Conservation (phyloP, 2,888 invertebrate species). For the Hedya salicella region DNA sequence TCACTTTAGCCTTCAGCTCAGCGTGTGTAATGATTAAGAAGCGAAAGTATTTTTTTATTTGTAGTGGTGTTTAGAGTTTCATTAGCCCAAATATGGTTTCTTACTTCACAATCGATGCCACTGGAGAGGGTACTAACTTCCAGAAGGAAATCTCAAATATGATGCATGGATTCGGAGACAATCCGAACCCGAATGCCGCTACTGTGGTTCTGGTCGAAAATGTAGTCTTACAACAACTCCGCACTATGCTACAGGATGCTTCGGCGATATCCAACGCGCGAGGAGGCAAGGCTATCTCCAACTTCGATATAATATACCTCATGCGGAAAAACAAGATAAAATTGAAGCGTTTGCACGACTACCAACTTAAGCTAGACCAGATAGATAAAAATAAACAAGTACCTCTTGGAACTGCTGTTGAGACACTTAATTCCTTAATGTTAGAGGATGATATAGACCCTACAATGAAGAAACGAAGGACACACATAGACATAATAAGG, state of each 20-base stretch:
- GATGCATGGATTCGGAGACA: constrained; percentile 98
- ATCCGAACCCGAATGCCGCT: constrained; percentile 91
- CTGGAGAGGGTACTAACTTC: constrained; percentile 74
- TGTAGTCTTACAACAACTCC: constrained; percentile 92
- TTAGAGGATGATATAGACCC: constrained; percentile 83
- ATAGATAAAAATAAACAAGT: constrained; percentile 69
- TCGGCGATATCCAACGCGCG: constrained; percentile 87
- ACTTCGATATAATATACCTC: constrained; percentile 91
- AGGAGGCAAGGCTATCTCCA: constrained; percentile 83
- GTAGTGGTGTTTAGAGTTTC: not conserved
- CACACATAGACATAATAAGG: constrained; percentile 81
- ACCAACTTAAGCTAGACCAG: constrained; percentile 86
- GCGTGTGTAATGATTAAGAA: not conserved
- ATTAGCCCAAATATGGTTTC: constrained; percentile 63
- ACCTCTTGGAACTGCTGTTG: constrained; percentile 53
- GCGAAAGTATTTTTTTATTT: not conserved
- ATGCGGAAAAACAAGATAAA: constrained; percentile 92
- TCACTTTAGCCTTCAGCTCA: not conserved
- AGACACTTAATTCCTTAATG: constrained; percentile 62
- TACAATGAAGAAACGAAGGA: constrained; percentile 71
- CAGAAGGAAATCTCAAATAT: constrained; percentile 91
- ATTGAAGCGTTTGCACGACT: constrained; percentile 90
- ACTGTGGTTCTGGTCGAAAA: constrained; percentile 94
- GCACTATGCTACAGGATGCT: constrained; percentile 91
- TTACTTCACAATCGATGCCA: constrained; percentile 70